phyloP scores from a whole-genome alignment of 2,113 vertebrate genomes.

The Cololabis saira region DNA sequence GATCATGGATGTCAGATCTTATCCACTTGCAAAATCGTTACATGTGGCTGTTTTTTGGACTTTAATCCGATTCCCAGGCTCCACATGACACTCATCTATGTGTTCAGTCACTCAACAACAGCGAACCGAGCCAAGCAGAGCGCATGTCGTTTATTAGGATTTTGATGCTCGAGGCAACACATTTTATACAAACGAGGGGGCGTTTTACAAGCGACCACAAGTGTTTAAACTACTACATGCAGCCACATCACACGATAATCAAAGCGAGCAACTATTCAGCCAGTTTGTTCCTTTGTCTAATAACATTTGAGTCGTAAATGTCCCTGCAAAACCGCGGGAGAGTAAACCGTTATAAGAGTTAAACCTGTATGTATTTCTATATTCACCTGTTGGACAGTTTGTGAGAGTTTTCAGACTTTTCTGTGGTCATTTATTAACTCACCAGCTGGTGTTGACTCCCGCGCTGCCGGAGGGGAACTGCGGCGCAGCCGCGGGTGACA shows the following conservation, averaged over 20 bases:
- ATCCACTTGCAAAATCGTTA: neutral
- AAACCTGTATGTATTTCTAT: neutral
- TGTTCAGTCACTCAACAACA: no score
- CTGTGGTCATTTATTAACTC: constrained; percentile 6
- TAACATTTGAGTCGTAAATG: no score
- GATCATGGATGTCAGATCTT: no score
- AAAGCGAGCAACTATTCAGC: no score
- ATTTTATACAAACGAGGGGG: no score
- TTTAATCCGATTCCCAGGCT: neutral
- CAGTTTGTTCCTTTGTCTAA: no score
- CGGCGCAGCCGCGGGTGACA: no score
- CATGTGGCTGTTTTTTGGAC: neutral
- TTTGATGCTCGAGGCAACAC: neutral
- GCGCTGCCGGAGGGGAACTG: neutral
- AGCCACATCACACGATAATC: no score
- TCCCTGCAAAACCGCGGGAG: neutral
- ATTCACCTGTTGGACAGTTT: no score
- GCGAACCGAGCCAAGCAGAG: neutral
- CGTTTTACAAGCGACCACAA: no score
- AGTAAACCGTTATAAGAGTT: neutral
- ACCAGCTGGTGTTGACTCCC: neutral
- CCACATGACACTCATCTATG: neutral
- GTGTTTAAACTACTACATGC: no score
- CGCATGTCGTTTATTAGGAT: constrained; percentile 19
- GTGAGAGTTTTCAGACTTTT: no score